Base-by-base conservation (phyloP, 2,797 vertebrate genomes). In the Florisuga fusca region DNA sequence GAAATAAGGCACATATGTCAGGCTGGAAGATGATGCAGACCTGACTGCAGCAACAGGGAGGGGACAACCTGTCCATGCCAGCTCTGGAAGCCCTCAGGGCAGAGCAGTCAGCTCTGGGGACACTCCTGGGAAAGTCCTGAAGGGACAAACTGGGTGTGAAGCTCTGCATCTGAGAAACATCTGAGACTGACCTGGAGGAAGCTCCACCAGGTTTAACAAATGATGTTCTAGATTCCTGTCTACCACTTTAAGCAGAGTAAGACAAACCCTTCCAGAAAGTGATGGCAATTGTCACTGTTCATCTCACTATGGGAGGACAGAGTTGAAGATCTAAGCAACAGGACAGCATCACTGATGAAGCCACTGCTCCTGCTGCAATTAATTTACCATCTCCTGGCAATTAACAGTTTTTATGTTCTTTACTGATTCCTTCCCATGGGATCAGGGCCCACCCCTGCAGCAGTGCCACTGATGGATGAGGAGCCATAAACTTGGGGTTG, bases 11-110 rank as follows among this genome's bases (percentile, higher is more conserved):
- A 25, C 16, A 3, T 0, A 29, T 10, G 57, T 45, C 17, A 16
- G 50, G 57, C 1, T 26, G 66, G 59, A 38, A 26, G 76, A 16
- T 18, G 71, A 48, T 3, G 33, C 1, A 8, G 58, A 55, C 19
- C 46, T 2, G 2, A 18, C n/a, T 16, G 68, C 48, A 54, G 53
- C 36, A 38, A 27, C 14, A 25, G 22, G 48, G 48, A 25, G 17
- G 31, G 38, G 15, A 34, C 20, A 38, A 31, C 33, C 33, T 2
- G 0, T 54, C 38, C 0, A 1, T 8, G 8, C 75, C 76, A 72
- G 53, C 68, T 13, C 41, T 15, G 31, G 59, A 3, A 17, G 61
- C 29, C 31, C 27, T 10, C 53, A 26, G 29, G 43, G 81, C 69
- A 26, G 26, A 15, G 64, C 16, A 2, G 27, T 2, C 45, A 34